Evolutionary conservation across 2,888 invertebrate species (phyloP).

Genomic region (Anorthoa munda): DNA sequence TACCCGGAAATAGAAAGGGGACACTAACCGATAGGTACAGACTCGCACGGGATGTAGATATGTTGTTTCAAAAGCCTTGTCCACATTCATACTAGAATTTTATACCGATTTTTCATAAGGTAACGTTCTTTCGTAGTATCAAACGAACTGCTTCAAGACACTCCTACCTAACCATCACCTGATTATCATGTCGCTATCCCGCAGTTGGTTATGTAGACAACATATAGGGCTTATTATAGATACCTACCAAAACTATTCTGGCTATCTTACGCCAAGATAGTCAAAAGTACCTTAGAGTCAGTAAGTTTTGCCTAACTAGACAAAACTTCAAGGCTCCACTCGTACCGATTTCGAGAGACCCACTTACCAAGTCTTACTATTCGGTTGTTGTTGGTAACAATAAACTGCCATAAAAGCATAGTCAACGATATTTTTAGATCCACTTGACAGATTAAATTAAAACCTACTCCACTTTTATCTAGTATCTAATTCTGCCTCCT

Average conservation of each 20-base stretch:
- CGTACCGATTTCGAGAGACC: neutral
- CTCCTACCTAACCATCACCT: too few relatives aligned
- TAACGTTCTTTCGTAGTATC: neutral
- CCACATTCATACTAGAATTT: conserved; percentile 20
- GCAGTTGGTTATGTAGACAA: too few relatives aligned
- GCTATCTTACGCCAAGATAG: neutral
- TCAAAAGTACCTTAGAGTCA: neutral
- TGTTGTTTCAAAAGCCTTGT: conserved; percentile 16
- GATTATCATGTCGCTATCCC: too few relatives aligned
- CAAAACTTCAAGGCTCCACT: neutral
- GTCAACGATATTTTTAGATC: conserved; percentile 22
- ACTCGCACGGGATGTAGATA: conserved; percentile 18
- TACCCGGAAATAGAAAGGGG: conserved; percentile 57
- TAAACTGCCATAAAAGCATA: neutral
- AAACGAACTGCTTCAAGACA: neutral
- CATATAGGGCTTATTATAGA: too few relatives aligned
- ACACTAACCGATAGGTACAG: conserved; percentile 55
- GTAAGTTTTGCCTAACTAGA: neutral
- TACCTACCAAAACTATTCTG: too few relatives aligned
- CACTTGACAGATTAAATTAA: conserved; percentile 33
- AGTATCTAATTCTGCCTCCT: conserved; percentile 4
- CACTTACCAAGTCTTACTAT: neutral
- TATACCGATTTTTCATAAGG: neutral
- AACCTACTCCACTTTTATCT: conserved; percentile 14
- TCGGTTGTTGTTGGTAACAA: neutral